Conservation (phyloP, 1,140 invertebrate species). For the Camponotus pennsylvanicus region DNA sequence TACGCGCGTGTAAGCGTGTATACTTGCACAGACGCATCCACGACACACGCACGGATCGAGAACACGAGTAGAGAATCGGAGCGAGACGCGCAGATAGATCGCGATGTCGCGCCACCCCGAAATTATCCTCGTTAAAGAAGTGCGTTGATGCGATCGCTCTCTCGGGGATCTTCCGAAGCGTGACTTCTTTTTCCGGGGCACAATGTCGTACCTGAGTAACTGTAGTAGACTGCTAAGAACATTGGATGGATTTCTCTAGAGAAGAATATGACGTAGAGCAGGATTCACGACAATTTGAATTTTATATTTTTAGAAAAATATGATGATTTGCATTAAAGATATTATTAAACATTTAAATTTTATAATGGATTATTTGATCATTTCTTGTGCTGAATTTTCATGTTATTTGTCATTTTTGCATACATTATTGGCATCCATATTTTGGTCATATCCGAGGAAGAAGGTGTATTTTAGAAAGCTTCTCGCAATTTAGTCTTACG, state of each 20-base stretch:
- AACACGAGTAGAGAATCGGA: conserved; percentile 39
- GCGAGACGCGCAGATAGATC: conserved; percentile 44
- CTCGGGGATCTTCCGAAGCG: conserved; percentile 26
- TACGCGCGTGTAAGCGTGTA: not conserved
- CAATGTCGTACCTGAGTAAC: not conserved
- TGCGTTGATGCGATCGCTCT: conserved; percentile 49
- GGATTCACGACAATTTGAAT: not conserved
- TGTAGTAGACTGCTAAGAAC: not conserved
- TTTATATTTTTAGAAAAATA: not conserved
- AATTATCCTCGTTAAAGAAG: conserved; percentile 58
- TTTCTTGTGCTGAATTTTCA: not conserved
- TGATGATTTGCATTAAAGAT: not conserved
- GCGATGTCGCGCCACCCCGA: conserved; percentile 38
- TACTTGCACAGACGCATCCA: not conserved
- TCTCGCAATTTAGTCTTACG: no score
- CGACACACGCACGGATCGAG: conserved; percentile 7
- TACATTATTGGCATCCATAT: not conserved
- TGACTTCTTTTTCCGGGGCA: conserved; percentile 41
- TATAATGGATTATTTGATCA: not conserved
- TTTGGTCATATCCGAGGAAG: no score
- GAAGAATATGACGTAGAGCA: not conserved
- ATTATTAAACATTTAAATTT: not conserved
- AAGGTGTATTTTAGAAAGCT: not conserved
- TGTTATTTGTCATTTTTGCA: not conserved
- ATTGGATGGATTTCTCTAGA: not conserved